Base-by-base conservation (phyloP, 2,797 vertebrate genomes). In the Siniperca undulata region DNA sequence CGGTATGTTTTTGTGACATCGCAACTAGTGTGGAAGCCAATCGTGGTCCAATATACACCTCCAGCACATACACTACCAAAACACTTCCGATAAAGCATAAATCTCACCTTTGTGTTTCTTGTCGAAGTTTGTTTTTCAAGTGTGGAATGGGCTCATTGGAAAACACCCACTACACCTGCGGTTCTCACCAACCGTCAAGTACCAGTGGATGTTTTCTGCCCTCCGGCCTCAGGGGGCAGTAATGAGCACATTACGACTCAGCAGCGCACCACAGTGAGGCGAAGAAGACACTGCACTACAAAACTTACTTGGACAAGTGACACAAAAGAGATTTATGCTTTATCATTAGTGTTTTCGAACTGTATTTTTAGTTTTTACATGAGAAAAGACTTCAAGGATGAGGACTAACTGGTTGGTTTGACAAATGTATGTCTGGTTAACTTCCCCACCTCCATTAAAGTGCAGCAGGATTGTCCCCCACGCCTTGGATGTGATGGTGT, bases 241-340 rank as follows among this genome's bases (percentile, higher is more conserved):
- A 30, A 70, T 42, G 52, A 10, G 3, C 30, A 2, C n/a, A 17
- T 27, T 19, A 46, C 0, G 10, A 5, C 27, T 50, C 24, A 30
- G 7, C 1, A 22, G 42, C 3, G 42, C 65, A 34, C 19, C 36
- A 56, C n/a, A 40, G 24, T 40, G 59, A 42, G 13, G 6, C 0
- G 6, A 48, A 53, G 46, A 64, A n/a, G 53, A 17, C n/a, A 19
- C 34, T 56, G 19, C 11, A 67, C 10, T 44, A 61, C 2, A 44
- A 53, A 79, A 46, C 36, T 3, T 38, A 24, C 8, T 30, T n/a
- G 4, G 5, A 62, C 42, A 48, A 44, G 58, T 40, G 16, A 27
- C n/a, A 77, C 42, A 48, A 44, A 68, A n/a, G 30, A 77, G 10
- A 50, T 38, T 46, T 16, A 11, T 53, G 42, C 14, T 50, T 70